phyloP scores from a whole-genome alignment of 1,140 invertebrate species.

The Zaprionus camerounensis region DNA sequence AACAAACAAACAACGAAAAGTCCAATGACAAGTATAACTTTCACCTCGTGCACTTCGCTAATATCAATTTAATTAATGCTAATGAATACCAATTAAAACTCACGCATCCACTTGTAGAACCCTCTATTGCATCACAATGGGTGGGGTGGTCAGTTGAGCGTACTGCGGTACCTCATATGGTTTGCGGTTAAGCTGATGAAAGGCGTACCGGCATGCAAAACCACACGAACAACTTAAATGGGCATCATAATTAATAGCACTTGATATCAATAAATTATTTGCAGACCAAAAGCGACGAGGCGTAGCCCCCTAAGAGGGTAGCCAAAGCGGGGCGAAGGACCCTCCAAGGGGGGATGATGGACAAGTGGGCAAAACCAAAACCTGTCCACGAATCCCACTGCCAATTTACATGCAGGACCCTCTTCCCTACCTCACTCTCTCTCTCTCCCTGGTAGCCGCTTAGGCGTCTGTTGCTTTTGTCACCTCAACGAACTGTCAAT shows the following conservation, averaged over 20 bases:
- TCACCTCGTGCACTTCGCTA: neutral
- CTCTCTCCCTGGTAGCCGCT: neutral
- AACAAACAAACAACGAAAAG: too few species aligned
- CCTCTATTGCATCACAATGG: neutral
- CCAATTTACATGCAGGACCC: slow-evolving; percentile 10
- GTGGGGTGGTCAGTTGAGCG: neutral
- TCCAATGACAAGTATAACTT: neutral
- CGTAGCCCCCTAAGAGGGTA: slow-evolving; percentile 12
- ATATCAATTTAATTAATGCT: neutral
- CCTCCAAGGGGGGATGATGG: neutral
- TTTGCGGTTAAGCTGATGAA: slow-evolving; percentile 7
- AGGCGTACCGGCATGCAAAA: slow-evolving; percentile 3
- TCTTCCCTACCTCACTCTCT: too few species aligned
- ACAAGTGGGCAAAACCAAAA: neutral
- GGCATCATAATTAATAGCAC: slow-evolving; percentile 75
- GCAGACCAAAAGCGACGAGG: slow-evolving; percentile 37
- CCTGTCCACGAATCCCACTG: neutral
- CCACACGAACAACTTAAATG: slow-evolving; percentile 39
- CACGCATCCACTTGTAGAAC: neutral
- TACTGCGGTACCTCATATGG: neutral
- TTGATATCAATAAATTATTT: slow-evolving; percentile 77
- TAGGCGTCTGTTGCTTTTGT: slow-evolving; percentile 34
- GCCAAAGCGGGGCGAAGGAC: neutral
- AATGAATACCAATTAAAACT: neutral
- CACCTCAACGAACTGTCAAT: slow-evolving; percentile 44